Evolutionary conservation across 2,797 vertebrate species (phyloP), one percentile per base, ranked within the genome.

Genomic region (Syngnathus rostellatus): DNA sequence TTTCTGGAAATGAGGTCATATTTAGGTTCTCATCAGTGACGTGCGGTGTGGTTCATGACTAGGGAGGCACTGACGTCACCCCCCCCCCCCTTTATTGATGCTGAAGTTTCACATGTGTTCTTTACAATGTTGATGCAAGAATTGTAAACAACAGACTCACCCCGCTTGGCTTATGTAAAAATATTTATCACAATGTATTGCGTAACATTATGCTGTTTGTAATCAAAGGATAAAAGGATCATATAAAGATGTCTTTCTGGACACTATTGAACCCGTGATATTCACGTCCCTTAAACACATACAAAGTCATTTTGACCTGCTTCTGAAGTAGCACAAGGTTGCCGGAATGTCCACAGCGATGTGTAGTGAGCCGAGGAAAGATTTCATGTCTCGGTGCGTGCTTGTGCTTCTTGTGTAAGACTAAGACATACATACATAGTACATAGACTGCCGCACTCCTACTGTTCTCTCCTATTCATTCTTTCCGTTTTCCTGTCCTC

Each of bases 401-500:
- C 23, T 25, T 55, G 51, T 23, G 48, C 54, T 59, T 23, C 5
- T 25, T 25, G 37, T 63, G 57, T 80, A 31, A 31, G 31, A 31
- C 31, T 4, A 31, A 31, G 31, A 31, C 31, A 31, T 31, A 31
- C 31, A 31, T 31, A 3, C 31, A 31, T 31, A 31, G 80, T 82
- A 46, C 54, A 68, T 66, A 77, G 79, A 48, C 75, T 66, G 71
- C 14, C 57, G 2, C 46, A 14, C 65, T 54, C 66, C 64, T 58
- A 60, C 68, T 71, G 60, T 19, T 85, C 80, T 81, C n/a, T 66
- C 11, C 69, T 76, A 67, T 78, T 75, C 85, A 81, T 39, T 9
- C 65, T 68, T 85, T 86, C 85, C 84, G 74, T 81, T 68, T 60
- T 64, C 74, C 54, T 85, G 85, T 82, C 83, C 75, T 82, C 70